Percentiles rank a stretch among this genome's conserved stretches.
Evolutionary conservation across 2,113 vertebrate genomes (phyloP).

Genomic region (Lanius collurio): DNA sequence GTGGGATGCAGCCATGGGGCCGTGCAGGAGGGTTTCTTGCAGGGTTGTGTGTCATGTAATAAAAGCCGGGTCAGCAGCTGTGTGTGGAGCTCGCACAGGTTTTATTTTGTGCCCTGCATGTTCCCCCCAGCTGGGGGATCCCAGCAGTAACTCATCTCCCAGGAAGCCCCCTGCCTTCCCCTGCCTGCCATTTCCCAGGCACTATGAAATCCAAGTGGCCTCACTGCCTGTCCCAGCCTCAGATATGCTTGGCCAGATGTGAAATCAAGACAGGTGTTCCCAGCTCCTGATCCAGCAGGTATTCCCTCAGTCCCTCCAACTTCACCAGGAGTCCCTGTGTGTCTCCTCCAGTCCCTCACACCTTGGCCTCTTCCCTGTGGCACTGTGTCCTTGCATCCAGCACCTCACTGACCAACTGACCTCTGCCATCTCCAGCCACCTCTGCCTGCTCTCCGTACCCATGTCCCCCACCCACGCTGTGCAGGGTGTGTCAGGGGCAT

Average conservation of each 20-base stretch:
- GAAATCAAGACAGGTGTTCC: neutral
- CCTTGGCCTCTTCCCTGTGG: neutral
- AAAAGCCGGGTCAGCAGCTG: neutral
- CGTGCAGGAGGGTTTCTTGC: neutral
- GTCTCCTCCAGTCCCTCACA: neutral
- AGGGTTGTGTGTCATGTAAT: neutral
- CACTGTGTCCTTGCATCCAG: neutral
- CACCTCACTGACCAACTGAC: rapidly evolving
- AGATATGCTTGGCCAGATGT: neutral
- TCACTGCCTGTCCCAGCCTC: neutral
- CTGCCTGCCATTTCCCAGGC: neutral
- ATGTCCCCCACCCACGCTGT: rapidly evolving
- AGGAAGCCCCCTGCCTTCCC: neutral
- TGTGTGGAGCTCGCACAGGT: rapidly evolving
- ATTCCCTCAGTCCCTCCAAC: neutral
- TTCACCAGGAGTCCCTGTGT: no score
- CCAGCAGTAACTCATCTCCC: neutral
- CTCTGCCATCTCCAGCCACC: neutral
- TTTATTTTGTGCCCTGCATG: neutral
- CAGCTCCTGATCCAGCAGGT: neutral
- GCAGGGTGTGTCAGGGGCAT: rapidly evolving
- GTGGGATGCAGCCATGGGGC: neutral
- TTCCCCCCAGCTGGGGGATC: neutral
- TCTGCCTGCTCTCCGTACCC: neutral
- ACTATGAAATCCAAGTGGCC: neutral